Percentiles rank a stretch among this genome's conserved stretches.
Conservation (phyloP, 2,888 invertebrate species). For the Tachina fera region DNA sequence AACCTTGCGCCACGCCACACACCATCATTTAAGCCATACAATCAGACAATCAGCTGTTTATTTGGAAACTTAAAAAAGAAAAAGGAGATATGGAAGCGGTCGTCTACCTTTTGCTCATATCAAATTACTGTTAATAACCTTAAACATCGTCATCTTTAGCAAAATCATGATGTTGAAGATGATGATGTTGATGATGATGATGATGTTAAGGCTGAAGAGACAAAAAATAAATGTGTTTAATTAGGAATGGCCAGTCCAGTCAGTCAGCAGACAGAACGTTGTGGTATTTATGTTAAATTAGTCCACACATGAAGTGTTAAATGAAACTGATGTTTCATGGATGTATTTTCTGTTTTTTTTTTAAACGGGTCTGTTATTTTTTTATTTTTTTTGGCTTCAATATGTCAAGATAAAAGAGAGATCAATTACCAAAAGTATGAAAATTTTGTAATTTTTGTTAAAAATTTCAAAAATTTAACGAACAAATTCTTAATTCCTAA, state of each 20-base stretch:
- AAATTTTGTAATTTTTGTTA: conserved; percentile 22
- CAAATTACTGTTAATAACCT: conserved; percentile 67
- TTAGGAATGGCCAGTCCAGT: conserved; percentile 58
- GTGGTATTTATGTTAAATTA: conserved; percentile 19
- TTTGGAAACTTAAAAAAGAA: conserved; percentile 24
- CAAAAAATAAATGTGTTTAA: conserved; percentile 32
- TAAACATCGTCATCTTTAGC: conserved; percentile 25
- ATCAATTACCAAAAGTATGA: conserved; percentile 60
- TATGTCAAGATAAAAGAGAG: conserved; percentile 53
- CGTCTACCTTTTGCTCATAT: conserved; percentile 67
- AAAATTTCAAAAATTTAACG: not conserved
- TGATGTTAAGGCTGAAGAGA: not conserved
- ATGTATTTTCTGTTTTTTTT: too few relatives aligned
- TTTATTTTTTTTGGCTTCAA: conserved; percentile 27
- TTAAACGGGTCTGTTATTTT: conserved; percentile 1
- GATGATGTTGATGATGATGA: conserved; percentile 12
- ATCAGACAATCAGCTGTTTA: conserved; percentile 69
- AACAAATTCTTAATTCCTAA: too few relatives aligned
- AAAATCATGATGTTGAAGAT: not conserved
- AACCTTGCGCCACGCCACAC: conserved; percentile 28
- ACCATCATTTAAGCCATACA: conserved; percentile 30
- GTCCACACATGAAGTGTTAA: conserved; percentile 55
- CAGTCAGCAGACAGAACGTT: conserved; percentile 18
- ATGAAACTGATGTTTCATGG: conserved; percentile 20
- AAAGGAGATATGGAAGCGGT: conserved; percentile 66